Conservation (phyloP, 2,113 vertebrate genomes). For the Camelus bactrianus region DNA sequence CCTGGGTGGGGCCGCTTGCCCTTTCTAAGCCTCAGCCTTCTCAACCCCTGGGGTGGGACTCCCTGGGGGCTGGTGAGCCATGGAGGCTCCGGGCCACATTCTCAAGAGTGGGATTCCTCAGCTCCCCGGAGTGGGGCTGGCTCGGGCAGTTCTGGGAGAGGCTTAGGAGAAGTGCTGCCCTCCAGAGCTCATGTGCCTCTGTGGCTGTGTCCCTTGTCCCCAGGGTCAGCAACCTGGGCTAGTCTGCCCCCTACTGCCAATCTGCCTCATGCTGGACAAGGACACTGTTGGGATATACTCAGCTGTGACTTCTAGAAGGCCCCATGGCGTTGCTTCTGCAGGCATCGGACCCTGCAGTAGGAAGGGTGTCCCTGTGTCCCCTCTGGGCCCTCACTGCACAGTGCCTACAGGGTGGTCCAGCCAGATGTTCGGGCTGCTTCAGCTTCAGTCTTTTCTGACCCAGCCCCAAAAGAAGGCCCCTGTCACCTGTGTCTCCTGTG, state of each 20-base stretch:
- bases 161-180: not conserved
- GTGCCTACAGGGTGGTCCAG: not conserved
- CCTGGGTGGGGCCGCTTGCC: not conserved
- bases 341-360: not conserved
- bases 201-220: not conserved
- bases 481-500: not conserved
- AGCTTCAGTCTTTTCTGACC: not conserved
- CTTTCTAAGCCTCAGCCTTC: not conserved
- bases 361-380: not conserved
- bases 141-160: not conserved
- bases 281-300: not conserved
- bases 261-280: not conserved
- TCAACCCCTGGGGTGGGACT: not conserved
- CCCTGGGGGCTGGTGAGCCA: not conserved
- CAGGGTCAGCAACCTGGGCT: not conserved
- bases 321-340: not conserved
- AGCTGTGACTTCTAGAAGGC: not conserved
- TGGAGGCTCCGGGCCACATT: not conserved
- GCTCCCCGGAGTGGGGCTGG: not conserved
- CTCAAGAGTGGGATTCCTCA: not conserved
- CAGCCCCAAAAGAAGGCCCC: not conserved
- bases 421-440: not conserved
- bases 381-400: not conserved
- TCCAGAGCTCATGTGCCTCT: not conserved
- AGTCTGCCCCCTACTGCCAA: accelerated